These are phyloP conservation scores for Anguilla megastoma DNA, from an alignment of 2,797 vertebrate species.

Conservation along the genomic window DNA sequence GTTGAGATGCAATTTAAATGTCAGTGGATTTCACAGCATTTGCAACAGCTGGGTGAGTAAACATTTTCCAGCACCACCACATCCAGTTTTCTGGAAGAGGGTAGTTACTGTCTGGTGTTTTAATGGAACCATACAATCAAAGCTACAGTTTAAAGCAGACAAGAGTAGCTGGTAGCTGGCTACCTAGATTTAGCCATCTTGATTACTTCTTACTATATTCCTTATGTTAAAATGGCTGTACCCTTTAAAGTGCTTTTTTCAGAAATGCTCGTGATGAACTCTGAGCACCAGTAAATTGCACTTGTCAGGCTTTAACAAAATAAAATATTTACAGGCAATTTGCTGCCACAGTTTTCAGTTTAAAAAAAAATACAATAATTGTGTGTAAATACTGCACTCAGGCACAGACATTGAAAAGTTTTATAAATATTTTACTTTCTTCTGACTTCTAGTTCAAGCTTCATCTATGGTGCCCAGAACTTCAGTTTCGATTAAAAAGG, in stretches of 20 bases:
- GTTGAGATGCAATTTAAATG: not conserved
- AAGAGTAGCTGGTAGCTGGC: not conserved
- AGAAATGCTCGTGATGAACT: not conserved
- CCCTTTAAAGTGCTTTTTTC: not conserved
- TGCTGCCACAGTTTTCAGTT: not conserved
- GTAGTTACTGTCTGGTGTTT: not conserved
- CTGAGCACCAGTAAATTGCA: not conserved
- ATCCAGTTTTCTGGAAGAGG: not conserved
- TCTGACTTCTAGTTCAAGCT: not conserved
- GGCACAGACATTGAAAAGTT: not conserved
- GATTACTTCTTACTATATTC: not conserved
- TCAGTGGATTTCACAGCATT: not conserved
- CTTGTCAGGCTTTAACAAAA: not conserved
- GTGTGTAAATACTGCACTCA: not conserved
- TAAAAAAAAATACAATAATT: not conserved
- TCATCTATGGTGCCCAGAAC: not conserved
- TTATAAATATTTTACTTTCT: not conserved
- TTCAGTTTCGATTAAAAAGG: not conserved
- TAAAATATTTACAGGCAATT: slow-evolving; percentile 12
- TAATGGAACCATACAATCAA: not conserved
- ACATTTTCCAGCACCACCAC: not conserved
- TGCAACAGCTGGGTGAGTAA: not conserved
- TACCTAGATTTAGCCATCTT: not conserved
- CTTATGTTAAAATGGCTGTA: not conserved
- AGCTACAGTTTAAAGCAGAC: not conserved